phyloP scores from a whole-genome alignment of 2,797 vertebrate genomes.

The Choloepus didactylus region DNA sequence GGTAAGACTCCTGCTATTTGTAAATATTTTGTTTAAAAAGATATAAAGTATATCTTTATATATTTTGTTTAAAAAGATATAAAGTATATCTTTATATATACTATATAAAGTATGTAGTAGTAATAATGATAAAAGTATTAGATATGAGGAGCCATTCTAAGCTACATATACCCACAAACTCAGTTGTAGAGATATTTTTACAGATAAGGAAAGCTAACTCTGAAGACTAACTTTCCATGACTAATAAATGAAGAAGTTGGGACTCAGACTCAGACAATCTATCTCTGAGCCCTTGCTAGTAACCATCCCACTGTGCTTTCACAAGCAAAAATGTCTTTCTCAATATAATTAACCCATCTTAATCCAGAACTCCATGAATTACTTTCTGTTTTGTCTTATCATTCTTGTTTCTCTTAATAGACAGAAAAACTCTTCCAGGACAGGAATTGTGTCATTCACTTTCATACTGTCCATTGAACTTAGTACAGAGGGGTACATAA shows the following conservation, averaged over 20 bases:
- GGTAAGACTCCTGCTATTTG: neutral
- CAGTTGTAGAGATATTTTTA: neutral
- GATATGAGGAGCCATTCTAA: neutral
- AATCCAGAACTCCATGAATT: neutral
- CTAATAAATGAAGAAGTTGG: neutral
- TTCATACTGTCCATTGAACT: neutral
- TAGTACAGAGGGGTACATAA: neutral
- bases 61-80: conserved; percentile 1
- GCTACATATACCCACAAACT: neutral
- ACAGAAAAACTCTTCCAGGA: neutral
- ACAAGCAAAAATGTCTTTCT: neutral
- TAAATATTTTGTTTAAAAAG: conserved; percentile 20
- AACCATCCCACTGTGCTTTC: neutral
- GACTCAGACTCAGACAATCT: neutral
- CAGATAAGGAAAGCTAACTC: neutral
- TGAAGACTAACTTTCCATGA: neutral
- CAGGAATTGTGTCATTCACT: neutral
- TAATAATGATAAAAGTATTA: neutral
- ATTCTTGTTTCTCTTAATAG: neutral
- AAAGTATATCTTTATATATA: neutral
- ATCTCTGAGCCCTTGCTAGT: neutral
- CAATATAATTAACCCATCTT: neutral
- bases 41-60: neutral
- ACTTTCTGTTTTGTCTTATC: neutral
- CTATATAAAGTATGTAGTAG: neutral